These are phyloP conservation scores for Coregonus suidteri DNA, from an alignment of 2,797 vertebrate species.

Conservation along the genomic window DNA sequence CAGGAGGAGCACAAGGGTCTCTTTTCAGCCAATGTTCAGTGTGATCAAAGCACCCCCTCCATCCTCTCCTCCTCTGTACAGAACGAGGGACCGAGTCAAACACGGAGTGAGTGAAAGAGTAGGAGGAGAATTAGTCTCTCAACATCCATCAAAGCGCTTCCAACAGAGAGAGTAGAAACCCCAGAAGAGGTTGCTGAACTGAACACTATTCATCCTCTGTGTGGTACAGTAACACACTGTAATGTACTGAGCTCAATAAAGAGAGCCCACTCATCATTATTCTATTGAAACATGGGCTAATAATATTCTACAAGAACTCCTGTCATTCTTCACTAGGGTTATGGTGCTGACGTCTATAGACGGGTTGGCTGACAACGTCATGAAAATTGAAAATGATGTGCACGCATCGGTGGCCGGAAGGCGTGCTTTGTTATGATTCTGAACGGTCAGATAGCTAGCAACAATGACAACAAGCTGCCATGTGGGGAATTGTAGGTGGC, in stretches of 20 bases:
- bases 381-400: too few relatives aligned
- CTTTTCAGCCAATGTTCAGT: constrained; percentile 40
- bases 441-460: too few relatives aligned
- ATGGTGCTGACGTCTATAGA: too few relatives aligned
- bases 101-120: constrained; percentile 15
- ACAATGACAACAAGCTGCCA: too few relatives aligned
- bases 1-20: constrained; percentile 40
- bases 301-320: not conserved
- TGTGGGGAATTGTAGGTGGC: too few relatives aligned
- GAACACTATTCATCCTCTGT: not conserved
- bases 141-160: too few relatives aligned
- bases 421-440: too few relatives aligned
- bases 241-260: not conserved
- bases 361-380: too few relatives aligned
- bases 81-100: too few relatives aligned
- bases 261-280: not conserved
- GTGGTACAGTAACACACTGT: not conserved
- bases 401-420: too few relatives aligned
- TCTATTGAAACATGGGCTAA: not conserved
- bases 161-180: not conserved
- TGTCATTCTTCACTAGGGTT: not conserved
- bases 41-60: constrained; percentile 30
- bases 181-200: not conserved
- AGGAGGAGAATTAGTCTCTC: constrained; percentile 11
- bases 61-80: not conserved